Conservation (phyloP, 2,113 vertebrate genomes). For the Dasyprocta punctata region DNA sequence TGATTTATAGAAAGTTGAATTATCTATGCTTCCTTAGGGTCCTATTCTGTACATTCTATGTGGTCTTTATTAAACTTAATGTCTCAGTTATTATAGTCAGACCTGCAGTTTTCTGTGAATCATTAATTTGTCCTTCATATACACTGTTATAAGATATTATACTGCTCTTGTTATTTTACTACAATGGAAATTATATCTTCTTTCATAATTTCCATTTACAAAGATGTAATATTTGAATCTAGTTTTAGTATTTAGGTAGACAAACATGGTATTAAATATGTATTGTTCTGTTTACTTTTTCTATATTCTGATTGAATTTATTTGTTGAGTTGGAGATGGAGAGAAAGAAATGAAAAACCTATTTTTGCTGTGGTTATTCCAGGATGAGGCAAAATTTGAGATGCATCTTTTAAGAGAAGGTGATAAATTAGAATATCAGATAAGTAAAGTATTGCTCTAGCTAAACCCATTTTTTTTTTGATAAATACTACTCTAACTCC, state of each 20-base stretch:
- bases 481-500: neutral
- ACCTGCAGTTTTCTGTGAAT: conserved; percentile 55
- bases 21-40: conserved; percentile 20
- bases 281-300: neutral
- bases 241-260: conserved; percentile 21
- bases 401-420: neutral
- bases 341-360: neutral
- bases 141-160: conserved; percentile 41
- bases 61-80: no score
- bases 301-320: neutral
- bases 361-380: neutral
- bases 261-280: neutral
- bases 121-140: conserved; percentile 54
- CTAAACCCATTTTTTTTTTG: neutral
- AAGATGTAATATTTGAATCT: neutral
- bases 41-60: neutral
- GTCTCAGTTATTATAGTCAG: no score
- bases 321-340: neutral
- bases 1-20: conserved; percentile 58
- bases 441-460: neutral
- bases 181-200: conserved; percentile 12
- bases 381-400: neutral
- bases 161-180: neutral
- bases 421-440: neutral
- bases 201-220: neutral